Conservation (phyloP, 2,113 vertebrate genomes). For the Pluvialis apricaria region DNA sequence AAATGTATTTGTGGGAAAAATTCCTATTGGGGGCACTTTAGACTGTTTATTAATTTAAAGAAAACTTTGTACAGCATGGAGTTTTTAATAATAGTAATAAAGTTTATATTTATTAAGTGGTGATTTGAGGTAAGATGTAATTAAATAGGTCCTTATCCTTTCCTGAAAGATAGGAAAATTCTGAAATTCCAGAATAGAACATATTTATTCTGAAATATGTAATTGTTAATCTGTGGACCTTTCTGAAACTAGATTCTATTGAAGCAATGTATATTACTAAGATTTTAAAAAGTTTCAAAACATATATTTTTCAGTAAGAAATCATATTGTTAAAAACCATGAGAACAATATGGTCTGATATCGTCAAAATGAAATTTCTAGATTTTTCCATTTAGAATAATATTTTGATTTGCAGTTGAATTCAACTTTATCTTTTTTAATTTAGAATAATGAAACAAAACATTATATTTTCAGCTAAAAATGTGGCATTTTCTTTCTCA, state of each 20-base stretch:
- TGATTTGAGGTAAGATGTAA: neutral
- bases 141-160: neutral
- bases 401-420: neutral
- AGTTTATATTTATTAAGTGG: neutral
- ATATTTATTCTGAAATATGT: neutral
- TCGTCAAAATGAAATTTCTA: neutral
- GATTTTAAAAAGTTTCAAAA: neutral
- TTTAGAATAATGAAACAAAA: neutral
- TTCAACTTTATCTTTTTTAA: neutral
- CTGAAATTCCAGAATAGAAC: neutral
- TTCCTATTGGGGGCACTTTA: neutral
- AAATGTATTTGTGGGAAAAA: neutral
- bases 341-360: neutral
- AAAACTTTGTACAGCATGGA: neutral
- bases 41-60: neutral
- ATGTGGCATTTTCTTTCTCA: neutral
- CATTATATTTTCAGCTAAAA: neutral
- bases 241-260: neutral
- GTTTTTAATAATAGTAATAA: neutral
- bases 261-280: neutral
- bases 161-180: neutral
- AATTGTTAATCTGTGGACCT: neutral
- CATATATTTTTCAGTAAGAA: neutral
- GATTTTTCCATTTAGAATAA: neutral
- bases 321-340: neutral